Conservation (phyloP, 2,888 invertebrate species). For the Ephialtes manifestator region DNA sequence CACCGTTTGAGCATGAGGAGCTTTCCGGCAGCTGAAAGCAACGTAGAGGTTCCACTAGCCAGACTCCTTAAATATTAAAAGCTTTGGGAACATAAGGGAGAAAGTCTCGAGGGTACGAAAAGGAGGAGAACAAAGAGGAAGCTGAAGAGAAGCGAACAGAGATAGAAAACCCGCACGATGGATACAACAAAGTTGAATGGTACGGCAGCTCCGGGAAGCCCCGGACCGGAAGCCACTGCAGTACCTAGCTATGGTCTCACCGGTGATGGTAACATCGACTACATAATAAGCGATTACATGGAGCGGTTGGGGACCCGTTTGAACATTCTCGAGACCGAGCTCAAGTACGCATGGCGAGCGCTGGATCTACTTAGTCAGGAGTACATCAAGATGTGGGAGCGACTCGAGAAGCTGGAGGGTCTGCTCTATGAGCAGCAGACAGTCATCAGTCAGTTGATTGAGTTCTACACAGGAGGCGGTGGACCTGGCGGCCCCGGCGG, state of each 20-base stretch:
- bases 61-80: slow-evolving; percentile 47
- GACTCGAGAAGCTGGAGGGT: slow-evolving; percentile 95
- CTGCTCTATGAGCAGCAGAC: slow-evolving; percentile 96
- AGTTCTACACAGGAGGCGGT: slow-evolving; percentile 90
- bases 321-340: slow-evolving; percentile 95
- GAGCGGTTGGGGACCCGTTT: slow-evolving; percentile 95
- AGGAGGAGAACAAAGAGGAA: slow-evolving; percentile 30
- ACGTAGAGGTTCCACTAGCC: slow-evolving; percentile 47
- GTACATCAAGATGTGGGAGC: slow-evolving; percentile 97
- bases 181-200: slow-evolving; percentile 81
- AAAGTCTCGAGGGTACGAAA: slow-evolving; percentile 50
- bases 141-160: slow-evolving; percentile 25
- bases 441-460: slow-evolving; percentile 95
- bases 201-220: slow-evolving; percentile 75
- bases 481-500: slow-evolving; percentile 83
- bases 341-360: slow-evolving; percentile 97
- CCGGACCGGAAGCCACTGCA: slow-evolving; percentile 78
- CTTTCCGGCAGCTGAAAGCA: slow-evolving; percentile 45
- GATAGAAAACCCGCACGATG: slow-evolving; percentile 74
- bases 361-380: slow-evolving; percentile 96
- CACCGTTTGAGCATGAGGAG: slow-evolving; percentile 48
- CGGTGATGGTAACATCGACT: slow-evolving; percentile 87
- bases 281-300: slow-evolving; percentile 96
- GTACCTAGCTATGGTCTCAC: slow-evolving; percentile 76
- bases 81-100: slow-evolving; percentile 44